Base-by-base conservation (phyloP, 2,113 vertebrate genomes). In the Hyaena hyaena region DNA sequence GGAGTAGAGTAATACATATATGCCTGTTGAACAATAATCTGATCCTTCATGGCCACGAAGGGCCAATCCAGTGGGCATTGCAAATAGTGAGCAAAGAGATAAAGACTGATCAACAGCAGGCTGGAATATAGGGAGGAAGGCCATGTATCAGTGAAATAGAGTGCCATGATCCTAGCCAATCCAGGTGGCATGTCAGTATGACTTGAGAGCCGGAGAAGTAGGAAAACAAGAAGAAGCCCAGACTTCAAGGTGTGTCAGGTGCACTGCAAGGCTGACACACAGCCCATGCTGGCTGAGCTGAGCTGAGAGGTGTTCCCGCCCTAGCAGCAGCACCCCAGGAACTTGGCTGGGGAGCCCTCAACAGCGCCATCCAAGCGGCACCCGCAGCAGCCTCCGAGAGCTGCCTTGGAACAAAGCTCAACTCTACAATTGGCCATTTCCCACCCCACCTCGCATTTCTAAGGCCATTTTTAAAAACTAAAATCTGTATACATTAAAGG, bases 291-390 rank as follows among this genome's bases (percentile, higher is more conserved):
- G 33, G 33, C 26, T 2, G 6, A 84, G 33, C 66, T 81, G 81
- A 39, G 50, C 24, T 50, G 61, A 55, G 28, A 28, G 15, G 19
- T 24, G 0, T 19, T 35, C 39, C 43, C 11, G 0, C 24, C 23
- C 68, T 10, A 12, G 31, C 14, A 48, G 24, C 28, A 39, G 3
- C 21, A 14, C 2, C 9, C 82, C 14, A 28, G 50, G 12, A 50
- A 26, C 10, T 33, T 48, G 33, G 17, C 33, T 12, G 2, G 2
- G 48, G 9, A 50, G 43, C n/a, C 21, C 80, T 74, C 6, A 0
- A 10, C 35, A 26, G 69, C 7, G 39, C 35, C 3, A 0, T 24
- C 1, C 14, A 21, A 50, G 7, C 0, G 23, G 17, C 33, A 76
- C 95, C 53, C 31, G 19, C 7, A 28, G 83, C 5, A 76, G 8